Conservation (phyloP, 2,888 invertebrate species). For the Acleris emargana region DNA sequence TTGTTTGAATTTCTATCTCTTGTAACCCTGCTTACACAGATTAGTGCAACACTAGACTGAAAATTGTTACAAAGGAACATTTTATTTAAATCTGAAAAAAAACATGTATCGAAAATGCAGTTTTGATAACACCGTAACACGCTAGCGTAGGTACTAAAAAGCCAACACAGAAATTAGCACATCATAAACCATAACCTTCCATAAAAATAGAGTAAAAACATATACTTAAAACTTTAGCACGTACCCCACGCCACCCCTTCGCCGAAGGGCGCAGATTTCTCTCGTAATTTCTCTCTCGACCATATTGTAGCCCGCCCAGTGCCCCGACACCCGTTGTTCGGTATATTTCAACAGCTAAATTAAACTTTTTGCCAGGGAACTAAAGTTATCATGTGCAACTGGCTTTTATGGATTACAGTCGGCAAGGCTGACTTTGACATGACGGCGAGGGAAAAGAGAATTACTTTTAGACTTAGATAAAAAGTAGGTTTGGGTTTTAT, state of each 20-base stretch:
- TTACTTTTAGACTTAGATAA: neutral
- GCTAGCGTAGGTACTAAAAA: too few species aligned
- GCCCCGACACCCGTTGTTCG: conserved; percentile 60
- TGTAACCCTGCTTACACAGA: too few species aligned
- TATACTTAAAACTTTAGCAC: conserved; percentile 14
- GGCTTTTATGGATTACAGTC: conserved; percentile 57
- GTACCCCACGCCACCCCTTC: conserved; percentile 20
- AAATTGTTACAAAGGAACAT: too few species aligned
- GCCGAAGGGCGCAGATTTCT: conserved; percentile 65
- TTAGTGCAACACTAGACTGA: too few species aligned
- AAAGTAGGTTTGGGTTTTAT: too few species aligned
- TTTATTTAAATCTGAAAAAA: too few species aligned
- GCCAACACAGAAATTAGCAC: neutral
- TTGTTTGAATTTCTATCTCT: too few species aligned
- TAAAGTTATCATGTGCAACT: conserved; percentile 64
- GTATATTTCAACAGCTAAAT: conserved; percentile 69
- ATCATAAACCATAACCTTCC: neutral
- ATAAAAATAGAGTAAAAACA: neutral
- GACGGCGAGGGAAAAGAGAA: neutral
- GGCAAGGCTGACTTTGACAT: neutral
- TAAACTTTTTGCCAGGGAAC: conserved; percentile 66
- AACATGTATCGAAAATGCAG: too few species aligned
- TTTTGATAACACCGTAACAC: too few species aligned
- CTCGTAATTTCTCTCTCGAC: conserved; percentile 69
- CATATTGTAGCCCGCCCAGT: conserved; percentile 67